Base-by-base conservation (phyloP, 2,888 invertebrate genomes). In the Epirrhoe alternata region DNA sequence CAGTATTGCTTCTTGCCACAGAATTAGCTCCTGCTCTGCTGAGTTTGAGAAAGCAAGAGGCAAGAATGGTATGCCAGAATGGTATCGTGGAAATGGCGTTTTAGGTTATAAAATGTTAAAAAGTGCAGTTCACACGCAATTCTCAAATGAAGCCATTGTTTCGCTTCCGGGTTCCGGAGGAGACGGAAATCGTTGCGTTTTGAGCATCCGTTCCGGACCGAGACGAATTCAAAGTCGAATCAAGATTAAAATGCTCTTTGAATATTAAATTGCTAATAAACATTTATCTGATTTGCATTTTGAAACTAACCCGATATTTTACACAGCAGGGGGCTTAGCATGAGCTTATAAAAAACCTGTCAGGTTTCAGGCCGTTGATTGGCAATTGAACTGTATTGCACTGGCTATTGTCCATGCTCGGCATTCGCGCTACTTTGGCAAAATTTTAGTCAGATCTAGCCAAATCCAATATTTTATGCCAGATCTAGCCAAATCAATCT, bases 91-190 rank as follows among this genome's bases (percentile, higher is more conserved):
- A 24, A 24, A 24, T 24, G 24, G 24, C 24, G 3, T 24, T n/a
- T 3, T 24, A 24, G 24, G 45, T 42, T 64, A 58, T 49, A 58
- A n/a, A 53, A 70, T 55, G 65, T 47, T 59, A 65, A 62, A 63
- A 70, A 68, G 35, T 59, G 66, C 60, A 67, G 49, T 69, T 72
- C 69, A 64, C 74, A 74, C 70, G 68, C 66, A 58, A 64, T 66
- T 69, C 66, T 59, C 47, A 56, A 70, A 71, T 52, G 64, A 69
- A 68, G 49, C 60, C 64, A 72, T 74, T 72, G 71, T 74, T 68
- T 12, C 6, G 58, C 68, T 74, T 74, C 74, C 72, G 70, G 69
- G 64, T 61, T 68, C 67, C 69, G 64, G 67, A 52, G 60, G 17
- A 61, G 30, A 61, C 69, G 72, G 71, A 72, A 66, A 71, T 68